phyloP scores from a whole-genome alignment of 2,888 invertebrate genomes.

The Fissipunctia ypsillon region DNA sequence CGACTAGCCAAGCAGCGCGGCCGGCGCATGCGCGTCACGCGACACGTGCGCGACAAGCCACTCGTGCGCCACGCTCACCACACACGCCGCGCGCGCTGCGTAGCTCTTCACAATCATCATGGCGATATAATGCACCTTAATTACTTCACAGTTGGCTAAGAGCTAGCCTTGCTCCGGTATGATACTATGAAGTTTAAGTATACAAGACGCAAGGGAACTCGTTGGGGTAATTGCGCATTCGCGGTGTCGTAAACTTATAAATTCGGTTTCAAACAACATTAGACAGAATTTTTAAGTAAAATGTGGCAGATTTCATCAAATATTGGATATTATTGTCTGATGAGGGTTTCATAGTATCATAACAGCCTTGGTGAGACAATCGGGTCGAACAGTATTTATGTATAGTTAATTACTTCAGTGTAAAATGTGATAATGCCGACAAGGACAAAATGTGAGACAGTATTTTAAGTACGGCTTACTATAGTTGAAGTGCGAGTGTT shows the following conservation, averaged over 20 bases:
- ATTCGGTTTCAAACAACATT: not conserved
- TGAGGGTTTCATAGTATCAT: slow-evolving; percentile 28
- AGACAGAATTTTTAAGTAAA: not conserved
- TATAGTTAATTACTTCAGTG: slow-evolving; percentile 57
- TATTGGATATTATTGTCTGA: slow-evolving; percentile 8
- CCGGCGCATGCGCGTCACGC: slow-evolving; percentile 13
- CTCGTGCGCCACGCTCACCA: not conserved
- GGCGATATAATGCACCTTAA: slow-evolving; percentile 20
- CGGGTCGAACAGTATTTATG: slow-evolving; percentile 43
- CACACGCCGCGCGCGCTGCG: slow-evolving; percentile 43
- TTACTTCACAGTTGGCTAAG: slow-evolving; percentile 25
- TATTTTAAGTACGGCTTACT: slow-evolving; percentile 55
- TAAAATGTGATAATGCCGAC: slow-evolving; percentile 57
- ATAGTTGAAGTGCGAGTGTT: slow-evolving; percentile 36
- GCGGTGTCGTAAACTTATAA: not conserved
- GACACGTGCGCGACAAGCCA: not conserved
- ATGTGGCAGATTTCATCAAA: slow-evolving; percentile 1
- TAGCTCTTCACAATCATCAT: slow-evolving; percentile 45
- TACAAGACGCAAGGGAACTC: not conserved
- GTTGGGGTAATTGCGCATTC: not conserved
- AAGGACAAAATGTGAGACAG: slow-evolving; percentile 62
- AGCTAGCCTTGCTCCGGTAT: slow-evolving; percentile 3
- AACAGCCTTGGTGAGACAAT: slow-evolving; percentile 1
- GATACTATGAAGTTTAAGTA: slow-evolving; percentile 19
- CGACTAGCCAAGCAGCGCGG: slow-evolving; percentile 68